phyloP scores from a whole-genome alignment of 2,113 vertebrate genomes.

The Aspidoscelis tigris region DNA sequence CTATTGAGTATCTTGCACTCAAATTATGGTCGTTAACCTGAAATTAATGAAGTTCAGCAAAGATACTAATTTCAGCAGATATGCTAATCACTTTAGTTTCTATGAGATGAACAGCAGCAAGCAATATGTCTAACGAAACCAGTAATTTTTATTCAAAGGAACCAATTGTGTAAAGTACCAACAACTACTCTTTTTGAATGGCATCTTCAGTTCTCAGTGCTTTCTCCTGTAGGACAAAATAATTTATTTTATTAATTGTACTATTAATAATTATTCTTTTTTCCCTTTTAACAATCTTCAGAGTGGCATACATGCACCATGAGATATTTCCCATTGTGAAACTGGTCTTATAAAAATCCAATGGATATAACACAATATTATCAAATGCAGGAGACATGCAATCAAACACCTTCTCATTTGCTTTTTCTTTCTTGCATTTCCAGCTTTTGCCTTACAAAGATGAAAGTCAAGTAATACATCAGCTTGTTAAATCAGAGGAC shows the following conservation, averaged over 20 bases:
- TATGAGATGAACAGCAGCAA: background rate
- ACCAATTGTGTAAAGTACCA: background rate
- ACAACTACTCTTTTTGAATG: constrained; percentile 8
- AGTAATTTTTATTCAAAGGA: constrained; percentile 9
- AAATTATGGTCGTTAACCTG: background rate
- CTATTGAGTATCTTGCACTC: background rate
- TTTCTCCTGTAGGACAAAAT: constrained; percentile 43
- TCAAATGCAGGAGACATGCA: constrained; percentile 26
- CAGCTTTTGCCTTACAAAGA: constrained; percentile 29
- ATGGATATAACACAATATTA: constrained; percentile 12
- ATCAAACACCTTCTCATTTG: background rate
- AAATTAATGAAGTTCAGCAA: constrained; percentile 15
- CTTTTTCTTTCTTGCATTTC: constrained; percentile 26
- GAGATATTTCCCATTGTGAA: background rate
- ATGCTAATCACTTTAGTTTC: background rate
- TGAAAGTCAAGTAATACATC: constrained; percentile 22
- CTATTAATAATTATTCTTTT: background rate
- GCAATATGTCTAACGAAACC: background rate
- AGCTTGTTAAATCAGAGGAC: constrained; percentile 30
- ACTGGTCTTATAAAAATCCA: constrained; percentile 27
- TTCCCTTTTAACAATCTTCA: background rate
- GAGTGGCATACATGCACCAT: background rate
- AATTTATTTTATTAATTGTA: constrained; percentile 22
- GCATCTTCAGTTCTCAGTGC: background rate
- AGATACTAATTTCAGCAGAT: background rate